Conservation (phyloP, 2,888 invertebrate genomes). For the Stenotaenia linearis region DNA sequence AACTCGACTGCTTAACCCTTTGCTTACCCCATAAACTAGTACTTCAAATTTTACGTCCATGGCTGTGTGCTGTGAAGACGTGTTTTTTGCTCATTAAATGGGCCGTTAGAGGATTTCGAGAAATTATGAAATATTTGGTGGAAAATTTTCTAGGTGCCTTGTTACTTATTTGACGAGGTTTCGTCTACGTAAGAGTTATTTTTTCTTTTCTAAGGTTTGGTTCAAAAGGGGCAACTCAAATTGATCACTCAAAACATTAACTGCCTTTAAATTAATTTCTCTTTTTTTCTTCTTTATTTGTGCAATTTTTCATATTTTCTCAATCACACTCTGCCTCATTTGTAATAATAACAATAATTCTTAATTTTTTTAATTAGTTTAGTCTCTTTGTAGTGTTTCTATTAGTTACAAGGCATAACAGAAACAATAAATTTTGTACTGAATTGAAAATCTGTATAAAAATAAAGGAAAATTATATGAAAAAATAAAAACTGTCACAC, state of each 20-base stretch:
- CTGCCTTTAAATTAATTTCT: not conserved
- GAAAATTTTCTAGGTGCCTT: conserved; percentile 26
- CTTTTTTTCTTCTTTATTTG: conserved; percentile 3
- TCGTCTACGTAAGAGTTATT: not conserved
- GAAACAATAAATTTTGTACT: not conserved
- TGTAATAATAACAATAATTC: not conserved
- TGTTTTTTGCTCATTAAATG: not conserved
- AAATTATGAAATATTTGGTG: not conserved
- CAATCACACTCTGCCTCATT: not conserved
- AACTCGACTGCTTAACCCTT: not conserved
- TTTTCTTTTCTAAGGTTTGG: not conserved
- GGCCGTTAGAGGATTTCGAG: not conserved
- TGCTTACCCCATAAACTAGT: not conserved
- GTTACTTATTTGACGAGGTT: conserved; percentile 28
- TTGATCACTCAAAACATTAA: not conserved
- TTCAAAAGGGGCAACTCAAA: not conserved
- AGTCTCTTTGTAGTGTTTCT: not conserved
- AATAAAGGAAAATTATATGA: not conserved
- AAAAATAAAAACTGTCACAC: not conserved
- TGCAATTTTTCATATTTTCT: not conserved
- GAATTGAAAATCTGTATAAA: not conserved
- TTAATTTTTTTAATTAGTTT: not conserved
- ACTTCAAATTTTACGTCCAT: not conserved
- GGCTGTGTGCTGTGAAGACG: not conserved
- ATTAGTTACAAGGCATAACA: not conserved